Percentiles rank a stretch among this genome's conserved stretches.
Conservation (phyloP, 2,888 invertebrate genomes). For the Zootermopsis nevadensis region DNA sequence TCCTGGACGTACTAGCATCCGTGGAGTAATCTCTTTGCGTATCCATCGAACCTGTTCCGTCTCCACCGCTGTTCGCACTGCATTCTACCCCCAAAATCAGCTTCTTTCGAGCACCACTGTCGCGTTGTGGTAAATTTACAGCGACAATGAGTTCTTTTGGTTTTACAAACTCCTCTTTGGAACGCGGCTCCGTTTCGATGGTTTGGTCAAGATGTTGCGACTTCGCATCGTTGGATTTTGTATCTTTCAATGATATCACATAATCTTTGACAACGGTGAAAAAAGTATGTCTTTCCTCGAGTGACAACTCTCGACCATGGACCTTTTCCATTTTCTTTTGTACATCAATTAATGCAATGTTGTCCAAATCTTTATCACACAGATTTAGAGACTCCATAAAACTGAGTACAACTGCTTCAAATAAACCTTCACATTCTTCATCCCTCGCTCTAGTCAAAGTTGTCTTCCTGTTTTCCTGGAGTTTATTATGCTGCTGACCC, state of each 20-base stretch:
- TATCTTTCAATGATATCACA: not conserved
- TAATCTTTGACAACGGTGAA: not conserved
- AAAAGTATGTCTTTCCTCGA: not conserved
- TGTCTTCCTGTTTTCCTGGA: not conserved
- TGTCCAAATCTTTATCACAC: not conserved
- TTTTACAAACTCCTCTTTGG: too few species aligned
- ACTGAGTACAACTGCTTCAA: conserved; percentile 13
- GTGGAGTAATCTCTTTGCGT: not conserved
- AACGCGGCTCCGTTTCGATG: too few species aligned
- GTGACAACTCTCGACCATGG: too few species aligned
- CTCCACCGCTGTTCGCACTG: not conserved
- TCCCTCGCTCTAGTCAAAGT: not conserved
- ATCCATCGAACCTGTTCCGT: not conserved
- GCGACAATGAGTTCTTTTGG: too few species aligned
- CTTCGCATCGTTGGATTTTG: too few species aligned
- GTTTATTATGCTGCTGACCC: not conserved
- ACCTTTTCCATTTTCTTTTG: not conserved
- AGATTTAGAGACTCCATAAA: conserved; percentile 32
- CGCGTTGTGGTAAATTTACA: too few species aligned
- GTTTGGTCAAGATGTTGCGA: too few species aligned
- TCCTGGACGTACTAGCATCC: not conserved
- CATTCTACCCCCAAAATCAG: not conserved
- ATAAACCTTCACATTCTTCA: not conserved
- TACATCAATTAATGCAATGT: not conserved
- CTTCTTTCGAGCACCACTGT: too few species aligned